These are phyloP conservation scores for Patella pellucida DNA, from an alignment of 2,888 invertebrate genomes.

Conservation along the genomic window DNA sequence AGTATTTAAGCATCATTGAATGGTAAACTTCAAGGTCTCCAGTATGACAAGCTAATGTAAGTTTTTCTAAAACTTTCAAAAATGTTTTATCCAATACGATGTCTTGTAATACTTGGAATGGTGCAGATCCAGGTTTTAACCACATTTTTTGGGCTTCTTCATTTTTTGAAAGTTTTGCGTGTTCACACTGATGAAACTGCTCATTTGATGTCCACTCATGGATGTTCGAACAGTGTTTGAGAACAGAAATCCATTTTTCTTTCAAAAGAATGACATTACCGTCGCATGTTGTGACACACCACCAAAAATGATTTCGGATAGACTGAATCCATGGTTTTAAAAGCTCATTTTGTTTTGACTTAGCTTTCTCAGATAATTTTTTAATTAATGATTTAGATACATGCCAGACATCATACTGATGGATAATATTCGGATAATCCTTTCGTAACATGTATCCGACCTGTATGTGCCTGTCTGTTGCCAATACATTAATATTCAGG, in stretches of 20 bases:
- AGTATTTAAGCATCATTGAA: slow-evolving; percentile 18
- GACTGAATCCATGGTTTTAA: no score
- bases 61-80: background rate
- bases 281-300: background rate
- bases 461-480: background rate
- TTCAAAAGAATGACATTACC: background rate
- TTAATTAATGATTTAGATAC: background rate
- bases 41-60: slow-evolving; percentile 8
- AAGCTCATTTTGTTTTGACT: no score
- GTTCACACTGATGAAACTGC: no score
- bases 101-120: background rate
- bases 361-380: no score
- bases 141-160: background rate
- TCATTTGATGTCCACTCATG: background rate
- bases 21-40: slow-evolving; percentile 17
- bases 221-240: background rate
- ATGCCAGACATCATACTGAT: background rate
- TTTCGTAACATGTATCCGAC: background rate
- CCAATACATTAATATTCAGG: no score
- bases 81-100: background rate
- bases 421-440: background rate
- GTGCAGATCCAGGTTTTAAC: background rate
- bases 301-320: background rate
- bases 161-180: background rate
- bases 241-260: background rate